A percentile compares a stretch with the other conserved stretches of the same genome.
Conservation (phyloP, 2,113 vertebrate species). For the Cottus gobio region DNA sequence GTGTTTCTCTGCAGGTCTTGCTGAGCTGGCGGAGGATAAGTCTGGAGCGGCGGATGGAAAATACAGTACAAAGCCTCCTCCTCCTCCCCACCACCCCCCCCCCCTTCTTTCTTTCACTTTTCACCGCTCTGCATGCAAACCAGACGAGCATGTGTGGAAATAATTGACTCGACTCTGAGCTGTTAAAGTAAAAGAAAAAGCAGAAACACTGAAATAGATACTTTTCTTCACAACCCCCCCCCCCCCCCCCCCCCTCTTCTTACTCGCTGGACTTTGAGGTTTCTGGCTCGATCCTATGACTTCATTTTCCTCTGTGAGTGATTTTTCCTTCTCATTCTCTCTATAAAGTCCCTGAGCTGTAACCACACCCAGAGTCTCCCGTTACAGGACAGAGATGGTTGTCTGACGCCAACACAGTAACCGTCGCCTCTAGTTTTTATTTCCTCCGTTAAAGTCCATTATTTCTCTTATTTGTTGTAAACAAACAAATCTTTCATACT, state of each 20-base stretch:
- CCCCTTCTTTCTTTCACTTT: slow-evolving; percentile 19
- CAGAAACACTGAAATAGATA: slow-evolving; percentile 50
- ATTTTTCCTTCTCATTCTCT: slow-evolving; percentile 47
- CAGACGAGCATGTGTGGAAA: slow-evolving; percentile 70
- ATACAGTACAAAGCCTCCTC: slow-evolving; percentile 41
- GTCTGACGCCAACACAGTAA: too few species aligned
- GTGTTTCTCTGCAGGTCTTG: slow-evolving; percentile 12
- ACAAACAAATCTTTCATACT: background rate
- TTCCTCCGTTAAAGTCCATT: background rate
- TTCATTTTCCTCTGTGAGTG: slow-evolving; percentile 71
- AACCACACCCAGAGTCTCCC: slow-evolving; percentile 79
- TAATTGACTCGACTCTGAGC: slow-evolving; percentile 46
- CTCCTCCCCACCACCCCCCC: background rate
- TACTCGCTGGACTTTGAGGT: slow-evolving; percentile 64
- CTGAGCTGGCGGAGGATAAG: slow-evolving; percentile 30
- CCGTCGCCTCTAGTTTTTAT: too few species aligned
- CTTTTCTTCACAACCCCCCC: slow-evolving; percentile 58
- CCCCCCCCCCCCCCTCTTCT: slow-evolving; percentile 15
- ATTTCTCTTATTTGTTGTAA: background rate
- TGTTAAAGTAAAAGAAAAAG: slow-evolving; percentile 5
- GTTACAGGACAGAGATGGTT: slow-evolving; percentile 56
- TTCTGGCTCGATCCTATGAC: slow-evolving; percentile 75
- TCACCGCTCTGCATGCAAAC: slow-evolving; percentile 36
- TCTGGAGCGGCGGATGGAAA: slow-evolving; percentile 63
- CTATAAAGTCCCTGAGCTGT: slow-evolving; percentile 61